Evolutionary conservation across 2,888 invertebrate genomes (phyloP), one percentile per base, ranked within the genome.

Genomic region (Atherix ibis): DNA sequence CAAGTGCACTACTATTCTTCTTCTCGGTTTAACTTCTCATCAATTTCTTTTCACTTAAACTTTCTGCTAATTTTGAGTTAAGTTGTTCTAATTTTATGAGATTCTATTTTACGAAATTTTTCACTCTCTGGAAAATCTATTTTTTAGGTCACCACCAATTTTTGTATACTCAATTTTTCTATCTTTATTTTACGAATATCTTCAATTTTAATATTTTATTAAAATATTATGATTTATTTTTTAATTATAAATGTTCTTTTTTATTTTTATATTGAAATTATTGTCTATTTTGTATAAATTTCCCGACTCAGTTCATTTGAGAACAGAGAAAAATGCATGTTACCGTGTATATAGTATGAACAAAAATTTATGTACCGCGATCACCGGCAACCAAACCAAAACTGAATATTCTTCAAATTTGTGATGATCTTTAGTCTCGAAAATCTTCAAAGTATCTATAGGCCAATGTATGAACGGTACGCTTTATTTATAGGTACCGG

Each of bases 401-500:
- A 40, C 40, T 40, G 34, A 40, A 30, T 31, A 18, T 33, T 18
- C 12, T 17, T 26, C 14, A 22, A 19, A 19, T 22, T 31, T 10
- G n/a, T 31, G 17, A 22, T 22, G 6, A 22, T 22, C 22, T 18
- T n/a, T 31, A 31, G 10, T 31, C 19, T 34, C 29, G 28, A 27
- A 29, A 29, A 29, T 31, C 26, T 34, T 28, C 30, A 14, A 31
- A 35, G 31, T 35, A 31, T 35, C 35, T 35, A 18, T 19, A 29
- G 35, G 30, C 17, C n/a, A 35, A 26, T 35, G 35, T 35, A 35
- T 31, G 16, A 25, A 34, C 34, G 34, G 34, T 19, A 18, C 32
- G 37, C 39, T 40, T 39, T 40, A 40, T 40, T 40, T 40, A 40
- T 40, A 40, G 39, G 36, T 28, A 35, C 26, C 25, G 30, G 25